Evolutionary conservation across 2,888 invertebrate genomes (phyloP).

Genomic region (Scrobipalpa costella): DNA sequence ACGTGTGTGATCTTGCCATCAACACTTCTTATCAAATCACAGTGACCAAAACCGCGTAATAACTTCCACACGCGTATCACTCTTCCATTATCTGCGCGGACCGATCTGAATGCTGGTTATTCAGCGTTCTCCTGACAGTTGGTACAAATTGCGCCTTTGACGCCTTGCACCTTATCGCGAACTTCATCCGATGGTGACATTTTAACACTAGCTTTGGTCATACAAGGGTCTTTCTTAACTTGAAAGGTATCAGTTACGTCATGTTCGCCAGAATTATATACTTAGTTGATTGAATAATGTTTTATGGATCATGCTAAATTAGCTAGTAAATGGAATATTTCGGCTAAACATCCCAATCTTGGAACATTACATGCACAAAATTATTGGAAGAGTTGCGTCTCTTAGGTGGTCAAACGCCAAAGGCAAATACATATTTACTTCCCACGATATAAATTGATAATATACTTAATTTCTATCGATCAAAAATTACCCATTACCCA

Average conservation of each 20-base stretch:
- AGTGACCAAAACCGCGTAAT: constrained; percentile 18
- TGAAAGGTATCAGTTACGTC: background rate
- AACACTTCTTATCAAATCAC: background rate
- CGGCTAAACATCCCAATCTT: no score
- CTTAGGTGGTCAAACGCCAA: no score
- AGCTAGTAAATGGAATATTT: no score
- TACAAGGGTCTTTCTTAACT: background rate
- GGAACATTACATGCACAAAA: no score
- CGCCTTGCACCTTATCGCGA: constrained; percentile 59
- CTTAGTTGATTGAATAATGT: no score
- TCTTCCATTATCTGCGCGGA: constrained; percentile 52
- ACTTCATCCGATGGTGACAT: constrained; percentile 53
- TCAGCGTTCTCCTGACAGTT: constrained; percentile 47
- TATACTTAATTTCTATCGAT: no score
- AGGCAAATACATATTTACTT: no score
- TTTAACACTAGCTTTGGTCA: constrained; percentile 51
- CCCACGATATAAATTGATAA: no score
- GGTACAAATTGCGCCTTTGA: constrained; percentile 70
- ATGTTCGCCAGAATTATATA: no score
- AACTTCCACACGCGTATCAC: constrained; percentile 45
- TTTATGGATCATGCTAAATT: no score
- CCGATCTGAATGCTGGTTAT: constrained; percentile 60
- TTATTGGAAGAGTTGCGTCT: no score
- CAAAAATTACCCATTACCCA: no score
- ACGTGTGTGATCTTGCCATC: background rate